Percentiles rank a stretch among this genome's conserved stretches.
Conservation (phyloP, 2,113 vertebrate species). For the Oryzias curvinotus region DNA sequence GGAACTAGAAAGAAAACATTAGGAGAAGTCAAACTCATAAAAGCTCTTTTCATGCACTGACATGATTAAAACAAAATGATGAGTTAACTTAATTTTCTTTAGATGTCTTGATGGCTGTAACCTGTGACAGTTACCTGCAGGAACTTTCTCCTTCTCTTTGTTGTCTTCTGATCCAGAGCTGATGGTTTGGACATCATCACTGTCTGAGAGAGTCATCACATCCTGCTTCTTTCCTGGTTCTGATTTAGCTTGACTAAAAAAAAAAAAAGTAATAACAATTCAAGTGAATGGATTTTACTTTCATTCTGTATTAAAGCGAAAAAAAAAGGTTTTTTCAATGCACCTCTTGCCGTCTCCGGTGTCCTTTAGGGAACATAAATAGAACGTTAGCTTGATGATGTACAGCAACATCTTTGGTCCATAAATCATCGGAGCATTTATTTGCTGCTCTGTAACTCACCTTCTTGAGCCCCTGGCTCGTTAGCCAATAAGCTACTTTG, state of each 20-base stretch:
- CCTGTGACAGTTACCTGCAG: conserved; percentile 29
- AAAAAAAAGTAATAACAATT: background rate
- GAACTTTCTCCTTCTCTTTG: conserved; percentile 81
- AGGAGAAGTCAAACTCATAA: too few species aligned
- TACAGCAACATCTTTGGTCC: background rate
- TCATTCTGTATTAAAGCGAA: too few species aligned
- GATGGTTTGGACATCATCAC: conserved; percentile 97
- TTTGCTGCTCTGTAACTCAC: conserved; percentile 43
- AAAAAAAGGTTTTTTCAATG: background rate
- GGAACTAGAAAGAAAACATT: too few species aligned
- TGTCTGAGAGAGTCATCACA: conserved; percentile 91
- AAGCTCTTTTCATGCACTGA: too few species aligned
- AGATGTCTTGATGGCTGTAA: too few species aligned
- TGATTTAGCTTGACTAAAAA: conserved; percentile 53
- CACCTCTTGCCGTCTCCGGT: conserved; percentile 74
- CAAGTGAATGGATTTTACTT: too few species aligned
- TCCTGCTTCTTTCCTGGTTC: conserved; percentile 78
- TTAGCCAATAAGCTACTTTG: conserved; percentile 96
- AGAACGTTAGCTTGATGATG: background rate
- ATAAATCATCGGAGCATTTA: background rate
- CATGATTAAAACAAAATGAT: too few species aligned
- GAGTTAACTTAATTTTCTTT: too few species aligned
- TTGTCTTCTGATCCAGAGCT: conserved; percentile 92
- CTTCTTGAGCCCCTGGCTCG: conserved; percentile 76
- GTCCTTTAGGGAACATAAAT: conserved; percentile 73